phyloP scores from a whole-genome alignment of 2,888 invertebrate genomes.

The Lymantria dispar region DNA sequence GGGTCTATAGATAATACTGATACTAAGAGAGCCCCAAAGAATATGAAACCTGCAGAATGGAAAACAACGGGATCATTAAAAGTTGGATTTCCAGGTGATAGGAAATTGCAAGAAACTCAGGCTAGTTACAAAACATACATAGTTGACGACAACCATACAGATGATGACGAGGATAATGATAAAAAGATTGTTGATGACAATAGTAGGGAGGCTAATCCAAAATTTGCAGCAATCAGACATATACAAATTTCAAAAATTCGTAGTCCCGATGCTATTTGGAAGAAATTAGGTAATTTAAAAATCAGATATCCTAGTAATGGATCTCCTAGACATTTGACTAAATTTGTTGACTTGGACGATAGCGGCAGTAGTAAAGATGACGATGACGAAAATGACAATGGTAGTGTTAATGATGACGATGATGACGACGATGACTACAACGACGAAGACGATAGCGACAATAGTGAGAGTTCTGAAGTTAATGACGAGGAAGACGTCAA shows the following conservation, averaged over 20 bases:
- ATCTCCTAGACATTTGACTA: constrained; percentile 24
- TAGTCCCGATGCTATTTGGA: constrained; percentile 37
- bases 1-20: constrained; percentile 50
- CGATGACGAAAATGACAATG: no score
- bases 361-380: constrained; percentile 44
- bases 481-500: constrained; percentile 71
- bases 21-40: constrained; percentile 38
- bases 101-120: constrained; percentile 20
- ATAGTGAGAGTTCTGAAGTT: constrained; percentile 64
- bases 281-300: constrained; percentile 43
- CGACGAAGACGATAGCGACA: constrained; percentile 52
- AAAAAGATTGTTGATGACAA: constrained; percentile 75
- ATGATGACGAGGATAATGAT: constrained; percentile 70
- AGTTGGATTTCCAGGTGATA: constrained; percentile 46
- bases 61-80: constrained; percentile 64
- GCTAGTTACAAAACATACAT: constrained; percentile 29
- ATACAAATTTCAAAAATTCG: constrained; percentile 38
- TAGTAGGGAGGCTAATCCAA: constrained; percentile 58
- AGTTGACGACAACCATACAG: constrained; percentile 46
- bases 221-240: constrained; percentile 38
- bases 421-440: constrained; percentile 55
- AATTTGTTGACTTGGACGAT: constrained; percentile 66
- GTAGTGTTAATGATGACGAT: constrained; percentile 58
- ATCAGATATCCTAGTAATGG: constrained; percentile 40
- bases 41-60: constrained; percentile 42